A percentile compares a stretch with the other conserved stretches of the same genome.
phyloP scores from a whole-genome alignment of 2,113 vertebrate species.

The Desmodus rotundus region DNA sequence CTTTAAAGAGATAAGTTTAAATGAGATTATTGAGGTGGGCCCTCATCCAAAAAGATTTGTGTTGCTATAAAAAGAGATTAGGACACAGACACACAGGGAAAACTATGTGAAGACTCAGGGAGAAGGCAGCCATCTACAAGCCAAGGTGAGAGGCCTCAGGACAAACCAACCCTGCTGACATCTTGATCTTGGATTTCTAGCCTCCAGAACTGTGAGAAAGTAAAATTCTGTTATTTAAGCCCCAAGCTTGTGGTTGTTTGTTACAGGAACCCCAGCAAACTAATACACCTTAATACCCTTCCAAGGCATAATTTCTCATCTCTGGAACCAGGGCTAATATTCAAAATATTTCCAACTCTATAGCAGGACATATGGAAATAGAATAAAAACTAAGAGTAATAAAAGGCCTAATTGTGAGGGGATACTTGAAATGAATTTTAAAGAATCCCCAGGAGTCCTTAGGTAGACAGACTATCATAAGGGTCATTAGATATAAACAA shows the following conservation, averaged over 20 bases:
- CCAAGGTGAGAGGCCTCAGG: not conserved
- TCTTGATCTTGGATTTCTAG: not conserved
- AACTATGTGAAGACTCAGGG: not conserved
- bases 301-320: not conserved
- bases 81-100: not conserved
- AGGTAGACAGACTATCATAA: not conserved
- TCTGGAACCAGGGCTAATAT: not conserved
- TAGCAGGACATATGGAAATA: not conserved
- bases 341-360: not conserved
- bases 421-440: not conserved
- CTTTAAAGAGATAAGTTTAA: not conserved
- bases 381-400: not conserved
- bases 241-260: not conserved
- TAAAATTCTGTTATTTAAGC: not conserved
- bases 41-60: not conserved
- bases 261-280: not conserved
- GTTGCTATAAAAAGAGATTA: not conserved
- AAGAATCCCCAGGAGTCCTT: not conserved
- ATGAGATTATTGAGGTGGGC: not conserved
- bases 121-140: not conserved
- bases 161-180: not conserved
- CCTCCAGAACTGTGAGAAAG: not conserved
- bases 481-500: not conserved
- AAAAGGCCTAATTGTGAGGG: not conserved
- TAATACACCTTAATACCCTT: not conserved